A percentile compares a stretch with the other conserved stretches of the same genome.
Evolutionary conservation across 2,888 invertebrate genomes (phyloP).

Genomic region (Ametastegia equiseti): DNA sequence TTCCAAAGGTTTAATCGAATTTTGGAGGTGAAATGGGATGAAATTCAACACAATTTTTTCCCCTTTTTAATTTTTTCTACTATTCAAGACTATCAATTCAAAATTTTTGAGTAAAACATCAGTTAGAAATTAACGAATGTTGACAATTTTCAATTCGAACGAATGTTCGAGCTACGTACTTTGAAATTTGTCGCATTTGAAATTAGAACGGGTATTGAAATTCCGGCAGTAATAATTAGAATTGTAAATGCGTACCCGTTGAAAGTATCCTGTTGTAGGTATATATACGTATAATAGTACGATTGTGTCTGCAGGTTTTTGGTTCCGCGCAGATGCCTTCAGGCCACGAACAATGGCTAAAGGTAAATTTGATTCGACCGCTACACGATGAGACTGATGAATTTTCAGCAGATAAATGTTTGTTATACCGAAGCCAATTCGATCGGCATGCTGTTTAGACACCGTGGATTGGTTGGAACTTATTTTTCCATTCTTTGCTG

Average conservation of each 20-base stretch:
- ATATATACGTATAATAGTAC: neutral
- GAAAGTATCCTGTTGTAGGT: neutral
- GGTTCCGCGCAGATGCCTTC: neutral
- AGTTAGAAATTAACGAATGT: too few relatives aligned
- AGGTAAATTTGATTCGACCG: neutral
- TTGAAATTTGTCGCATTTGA: neutral
- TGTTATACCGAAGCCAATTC: neutral
- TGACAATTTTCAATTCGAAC: too few relatives aligned
- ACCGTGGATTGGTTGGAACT: neutral
- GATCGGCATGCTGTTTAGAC: neutral
- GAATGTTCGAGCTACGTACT: neutral
- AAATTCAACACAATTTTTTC: too few relatives aligned
- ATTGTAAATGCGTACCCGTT: neutral
- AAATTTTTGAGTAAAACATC: too few relatives aligned
- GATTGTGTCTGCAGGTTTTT: neutral
- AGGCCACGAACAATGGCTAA: neutral
- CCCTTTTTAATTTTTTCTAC: too few relatives aligned
- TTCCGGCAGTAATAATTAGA: neutral
- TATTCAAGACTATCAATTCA: too few relatives aligned
- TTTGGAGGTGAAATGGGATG: too few relatives aligned
- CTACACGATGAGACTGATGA: neutral
- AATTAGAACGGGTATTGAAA: neutral
- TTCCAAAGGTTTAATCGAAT: too few relatives aligned
- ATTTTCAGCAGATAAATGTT: constrained; percentile 3
- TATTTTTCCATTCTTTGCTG: neutral